Evolutionary conservation across 1,140 invertebrate species (phyloP), one percentile per base, ranked within the genome.

Genomic region (Solenopsis fugax): DNA sequence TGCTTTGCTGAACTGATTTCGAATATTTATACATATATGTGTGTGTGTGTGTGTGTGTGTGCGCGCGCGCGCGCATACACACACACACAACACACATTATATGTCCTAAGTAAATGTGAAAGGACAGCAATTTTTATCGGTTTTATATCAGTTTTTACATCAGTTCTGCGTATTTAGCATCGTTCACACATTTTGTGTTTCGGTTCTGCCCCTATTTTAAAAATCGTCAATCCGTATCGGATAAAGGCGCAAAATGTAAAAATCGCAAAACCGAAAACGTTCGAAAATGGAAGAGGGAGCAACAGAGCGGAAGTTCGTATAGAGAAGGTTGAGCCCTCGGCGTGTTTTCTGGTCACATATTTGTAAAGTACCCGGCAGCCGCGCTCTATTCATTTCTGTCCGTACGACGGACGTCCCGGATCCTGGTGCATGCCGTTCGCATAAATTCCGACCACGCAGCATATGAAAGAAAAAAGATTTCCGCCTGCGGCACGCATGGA

Each of bases 291-390:
- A 29, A 60, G 9, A 45, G 41, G 29, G 10, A 18, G 60, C 34
- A 21, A n/a, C 21, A 52, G 45, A 24, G 45, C 16, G 21, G 24
- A 50, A 64, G 65, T 54, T 18, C 37, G 67, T 10, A 73, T 65
- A 45, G 52, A 60, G 62, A 72, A 67, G 75, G n/a, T 64, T 71
- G 89, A 76, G 72, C 87, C 85, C 76, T 88, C 78, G 87, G 86
- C 93, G 91, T 93, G 91, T 93, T 94, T 94, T 94, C 93, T 91
- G 90, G 93, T 93, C 93, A 94, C 93, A 94, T 93, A 94, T 94
- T 93, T 93, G 93, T 93, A 94, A 94, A 94, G 92, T 93, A 94
- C 89, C 93, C 89, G 60, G 87, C 89, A 89, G 89, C 72, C 85
- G 90, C 84, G 91, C 89, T 93, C 93, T 93, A 94, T 94, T 94